These are phyloP conservation scores for Pristionchus japonicus DNA, from an alignment of 2,888 invertebrate species.

Conservation along the genomic window DNA sequence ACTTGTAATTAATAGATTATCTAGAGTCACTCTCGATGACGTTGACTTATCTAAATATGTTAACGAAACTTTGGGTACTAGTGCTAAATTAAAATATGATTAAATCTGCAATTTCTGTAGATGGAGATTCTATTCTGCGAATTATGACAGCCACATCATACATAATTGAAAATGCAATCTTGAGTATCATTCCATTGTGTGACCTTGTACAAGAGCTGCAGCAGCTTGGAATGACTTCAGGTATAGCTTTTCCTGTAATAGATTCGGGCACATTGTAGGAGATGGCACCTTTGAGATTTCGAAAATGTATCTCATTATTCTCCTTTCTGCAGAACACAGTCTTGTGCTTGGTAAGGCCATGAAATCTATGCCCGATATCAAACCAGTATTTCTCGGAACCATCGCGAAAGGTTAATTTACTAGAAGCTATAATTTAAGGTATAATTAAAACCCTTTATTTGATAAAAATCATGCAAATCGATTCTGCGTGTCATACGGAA, in stretches of 20 bases:
- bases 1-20: neutral
- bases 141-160: neutral
- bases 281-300: neutral
- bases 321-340: constrained; percentile 2
- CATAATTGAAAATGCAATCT: neutral
- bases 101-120: neutral
- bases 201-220: neutral
- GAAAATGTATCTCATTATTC: neutral
- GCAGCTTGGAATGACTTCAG: constrained; percentile 23
- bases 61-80: neutral
- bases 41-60: constrained; percentile 6
- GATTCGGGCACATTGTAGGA: neutral
- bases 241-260: neutral
- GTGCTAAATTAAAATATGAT: neutral
- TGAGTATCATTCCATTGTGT: neutral
- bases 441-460: no score
- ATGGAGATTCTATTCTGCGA: neutral
- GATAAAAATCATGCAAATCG: no score
- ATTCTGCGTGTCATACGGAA: no score
- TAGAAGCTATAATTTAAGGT: no score
- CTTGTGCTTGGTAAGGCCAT: neutral
- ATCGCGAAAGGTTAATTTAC: neutral
- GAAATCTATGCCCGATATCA: neutral
- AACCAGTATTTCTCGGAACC: neutral
- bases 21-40: neutral